phyloP scores from a whole-genome alignment of 2,888 invertebrate genomes.

The Netelia melanura region DNA sequence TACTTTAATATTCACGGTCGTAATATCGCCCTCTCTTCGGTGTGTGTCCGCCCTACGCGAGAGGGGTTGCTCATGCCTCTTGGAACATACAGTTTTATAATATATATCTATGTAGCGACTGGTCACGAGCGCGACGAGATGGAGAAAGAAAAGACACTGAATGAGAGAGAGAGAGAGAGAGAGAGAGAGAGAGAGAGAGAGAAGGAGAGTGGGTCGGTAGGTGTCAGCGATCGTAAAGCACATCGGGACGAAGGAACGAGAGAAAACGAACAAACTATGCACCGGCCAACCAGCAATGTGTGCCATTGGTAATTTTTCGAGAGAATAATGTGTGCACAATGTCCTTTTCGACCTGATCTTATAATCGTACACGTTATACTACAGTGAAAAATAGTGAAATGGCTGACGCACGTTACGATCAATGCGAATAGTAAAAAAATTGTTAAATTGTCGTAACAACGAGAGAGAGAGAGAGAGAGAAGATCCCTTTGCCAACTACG shows the following conservation, averaged over 20 bases:
- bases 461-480: background rate
- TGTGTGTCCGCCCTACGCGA: conserved; percentile 36
- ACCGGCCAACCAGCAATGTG: too few relatives aligned
- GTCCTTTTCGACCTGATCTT: conserved; percentile 75
- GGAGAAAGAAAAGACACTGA: background rate
- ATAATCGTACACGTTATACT: conserved; percentile 48
- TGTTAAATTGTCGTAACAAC: background rate
- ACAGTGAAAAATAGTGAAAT: background rate
- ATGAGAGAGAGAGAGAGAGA: background rate
- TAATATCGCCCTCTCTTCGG: conserved; percentile 74
- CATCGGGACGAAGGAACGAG: conserved; percentile 52
- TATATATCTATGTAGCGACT: conserved; percentile 30
- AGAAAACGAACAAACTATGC: conserved; percentile 10
- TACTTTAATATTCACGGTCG: conserved; percentile 81
- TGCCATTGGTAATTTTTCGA: too few relatives aligned
- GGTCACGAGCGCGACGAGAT: conserved; percentile 57
- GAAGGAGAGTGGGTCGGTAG: conserved; percentile 70
- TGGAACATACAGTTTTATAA: conserved; percentile 17
- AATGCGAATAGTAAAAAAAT: background rate
- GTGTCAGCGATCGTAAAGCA: conserved; percentile 80
- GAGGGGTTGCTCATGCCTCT: background rate
- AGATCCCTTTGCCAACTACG: too few relatives aligned
- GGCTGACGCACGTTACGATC: background rate
- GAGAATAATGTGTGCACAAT: conserved; percentile 29
- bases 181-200: conserved; percentile 38